These are phyloP conservation scores for Dicranocentrus wangi DNA, from an alignment of 2,888 invertebrate species.

Conservation along the genomic window DNA sequence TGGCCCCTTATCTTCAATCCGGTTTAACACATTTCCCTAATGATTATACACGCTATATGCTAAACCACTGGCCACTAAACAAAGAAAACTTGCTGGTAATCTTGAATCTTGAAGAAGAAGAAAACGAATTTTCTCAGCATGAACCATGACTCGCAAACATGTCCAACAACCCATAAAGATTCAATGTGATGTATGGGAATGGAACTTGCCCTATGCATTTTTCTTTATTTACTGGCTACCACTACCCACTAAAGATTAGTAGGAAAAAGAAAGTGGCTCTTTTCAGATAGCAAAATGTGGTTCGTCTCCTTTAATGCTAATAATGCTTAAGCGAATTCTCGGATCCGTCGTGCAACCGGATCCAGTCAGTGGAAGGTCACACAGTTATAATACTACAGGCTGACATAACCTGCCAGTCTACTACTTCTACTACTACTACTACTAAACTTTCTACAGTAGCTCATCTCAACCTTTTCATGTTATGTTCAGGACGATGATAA, in stretches of 20 bases:
- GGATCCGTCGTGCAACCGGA: neutral
- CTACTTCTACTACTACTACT: too few species aligned
- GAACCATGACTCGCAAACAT: constrained; percentile 23
- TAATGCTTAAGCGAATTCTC: neutral
- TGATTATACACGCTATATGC: neutral
- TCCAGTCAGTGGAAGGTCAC: neutral
- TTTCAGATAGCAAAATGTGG: too few species aligned
- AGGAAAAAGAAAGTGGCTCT: too few species aligned
- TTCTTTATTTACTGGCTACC: neutral
- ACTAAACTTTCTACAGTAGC: too few species aligned
- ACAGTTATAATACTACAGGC: neutral
- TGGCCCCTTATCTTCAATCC: neutral
- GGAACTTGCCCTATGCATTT: constrained; percentile 1
- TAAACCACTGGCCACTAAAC: neutral
- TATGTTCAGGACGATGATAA: too few species aligned
- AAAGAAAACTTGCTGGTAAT: neutral
- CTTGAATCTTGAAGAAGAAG: too few species aligned
- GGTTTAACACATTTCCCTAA: constrained; percentile 11
- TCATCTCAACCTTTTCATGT: too few species aligned
- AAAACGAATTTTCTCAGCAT: constrained; percentile 5
- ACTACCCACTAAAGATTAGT: neutral
- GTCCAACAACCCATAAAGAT: neutral
- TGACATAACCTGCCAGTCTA: too few species aligned
- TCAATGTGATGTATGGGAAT: constrained; percentile 13
- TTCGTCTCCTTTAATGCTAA: neutral